Evolutionary conservation across 2,797 vertebrate genomes (phyloP).

Genomic region (Gorsachius magnificus): DNA sequence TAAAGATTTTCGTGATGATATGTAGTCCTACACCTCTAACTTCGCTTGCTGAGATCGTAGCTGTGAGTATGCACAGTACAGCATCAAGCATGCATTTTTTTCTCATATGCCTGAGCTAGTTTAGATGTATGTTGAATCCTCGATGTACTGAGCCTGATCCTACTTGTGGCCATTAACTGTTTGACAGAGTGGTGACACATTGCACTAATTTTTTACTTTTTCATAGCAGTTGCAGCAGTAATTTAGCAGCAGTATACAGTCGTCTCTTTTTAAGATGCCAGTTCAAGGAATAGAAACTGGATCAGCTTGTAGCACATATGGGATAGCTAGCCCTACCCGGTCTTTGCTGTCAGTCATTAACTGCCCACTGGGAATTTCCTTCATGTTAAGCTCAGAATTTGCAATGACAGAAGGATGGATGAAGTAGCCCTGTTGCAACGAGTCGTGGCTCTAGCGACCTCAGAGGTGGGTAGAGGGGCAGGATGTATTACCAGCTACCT

Average conservation of each 20-base stretch:
- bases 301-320: background rate
- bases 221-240: background rate
- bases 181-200: background rate
- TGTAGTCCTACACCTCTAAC: background rate
- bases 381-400: background rate
- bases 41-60: background rate
- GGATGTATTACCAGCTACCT: too few species aligned
- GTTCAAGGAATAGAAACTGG: background rate
- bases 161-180: background rate
- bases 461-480: background rate
- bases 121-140: background rate
- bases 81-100: background rate
- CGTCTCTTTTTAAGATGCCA: background rate
- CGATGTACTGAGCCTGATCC: background rate
- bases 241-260: background rate
- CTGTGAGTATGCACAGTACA: background rate
- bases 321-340: accelerated
- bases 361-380: background rate
- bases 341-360: background rate
- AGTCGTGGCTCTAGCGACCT: background rate
- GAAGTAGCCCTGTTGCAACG: background rate
- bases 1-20: background rate
- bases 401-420: background rate
- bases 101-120: background rate
- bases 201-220: background rate